Evolutionary conservation across 2,113 vertebrate genomes (phyloP).

Genomic region (Mus musculus): GRCm39 chr1:84931001-84931500

Average conservation of each 20-base stretch:
- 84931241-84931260: background rate
- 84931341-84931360: background rate
- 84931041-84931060: background rate
- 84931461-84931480: background rate
- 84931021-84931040: background rate
- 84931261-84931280: background rate
- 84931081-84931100: rapidly evolving
- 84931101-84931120: background rate
- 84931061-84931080: background rate
- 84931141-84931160: background rate
- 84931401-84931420: background rate
- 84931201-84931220: background rate
- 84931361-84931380: background rate
- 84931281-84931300: background rate
- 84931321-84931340: background rate
- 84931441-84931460: background rate
- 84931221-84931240: background rate
- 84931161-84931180: background rate
- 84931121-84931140: background rate
- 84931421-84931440: background rate
- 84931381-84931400: background rate
- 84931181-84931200: background rate
- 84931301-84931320: background rate
- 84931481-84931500: background rate
- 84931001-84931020: background rate